Evolutionary conservation across 2,888 invertebrate species (phyloP), one percentile per base, ranked within the genome.

Genomic region (Drosophila helvetica): DNA sequence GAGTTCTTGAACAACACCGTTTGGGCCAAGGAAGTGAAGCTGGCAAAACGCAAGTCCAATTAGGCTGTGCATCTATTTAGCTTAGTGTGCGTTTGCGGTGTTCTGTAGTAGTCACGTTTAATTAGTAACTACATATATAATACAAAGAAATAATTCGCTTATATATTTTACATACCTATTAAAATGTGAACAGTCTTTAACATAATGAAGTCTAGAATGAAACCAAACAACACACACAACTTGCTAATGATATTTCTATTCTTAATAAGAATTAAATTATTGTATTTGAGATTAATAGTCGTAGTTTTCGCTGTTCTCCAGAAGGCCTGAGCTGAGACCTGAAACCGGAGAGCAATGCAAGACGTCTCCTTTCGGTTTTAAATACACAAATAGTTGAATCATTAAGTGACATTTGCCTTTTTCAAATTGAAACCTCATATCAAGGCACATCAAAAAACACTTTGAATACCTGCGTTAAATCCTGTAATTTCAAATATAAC

Each of bases 1-100:
- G 96, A 97, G 90, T 93, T 93, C 67, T 85, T 96, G 57, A 96
- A 97, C 90, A 93, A 92, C 77, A 91, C 94, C 75, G 92, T 96
- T 71, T 97, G 97, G 97, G 94, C 95, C 90, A 94, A 94, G 89
- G 94, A 94, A 89, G 92, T 94, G 30, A 93, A 94, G 83, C 89
- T 93, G 33, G 88, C 88, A 8, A 87, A 90, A 54, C 90, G 90
- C 68, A 92, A 92, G 76, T 74, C 80, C 33, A 91, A 92, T 72
- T 92, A 92, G 89, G 75, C 48, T 68, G 68, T 67, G 56, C 25
- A 48, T 70, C 18, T 52, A 66, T 64, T 47, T 60, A 50, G 25
- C 25, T 25, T 8, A 25, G 25, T 8, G 52, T 76, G 60, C 25
- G 27, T 1, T 27, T 12, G 4, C 33, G 33, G 12, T 33, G 38